Evolutionary conservation across 2,797 vertebrate species (phyloP).

Genomic region (Premnoplex brunnescens): DNA sequence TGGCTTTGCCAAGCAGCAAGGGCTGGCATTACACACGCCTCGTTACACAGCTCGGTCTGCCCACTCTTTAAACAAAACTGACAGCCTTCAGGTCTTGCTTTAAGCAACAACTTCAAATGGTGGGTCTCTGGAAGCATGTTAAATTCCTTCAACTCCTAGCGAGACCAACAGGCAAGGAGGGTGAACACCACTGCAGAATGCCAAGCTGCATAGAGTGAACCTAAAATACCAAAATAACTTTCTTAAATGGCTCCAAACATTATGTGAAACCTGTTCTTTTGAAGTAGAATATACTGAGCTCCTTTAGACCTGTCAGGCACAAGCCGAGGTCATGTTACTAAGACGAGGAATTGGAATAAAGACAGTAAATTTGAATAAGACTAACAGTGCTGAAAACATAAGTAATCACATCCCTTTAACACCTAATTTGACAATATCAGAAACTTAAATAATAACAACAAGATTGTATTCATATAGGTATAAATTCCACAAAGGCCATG

Average conservation of each 20-base stretch:
- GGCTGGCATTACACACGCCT: not conserved
- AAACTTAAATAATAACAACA: not conserved
- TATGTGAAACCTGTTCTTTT: not conserved
- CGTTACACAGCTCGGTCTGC: not conserved
- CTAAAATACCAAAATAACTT: not conserved
- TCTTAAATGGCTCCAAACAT: not conserved
- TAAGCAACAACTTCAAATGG: not conserved
- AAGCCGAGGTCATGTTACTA: not conserved
- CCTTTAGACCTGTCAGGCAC: not conserved
- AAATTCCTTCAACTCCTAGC: not conserved
- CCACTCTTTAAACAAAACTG: not conserved
- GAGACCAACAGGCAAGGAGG: not conserved
- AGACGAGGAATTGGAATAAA: not conserved
- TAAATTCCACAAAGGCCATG: not conserved
- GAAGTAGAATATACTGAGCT: not conserved
- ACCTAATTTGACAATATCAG: not conserved
- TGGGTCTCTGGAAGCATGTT: not conserved
- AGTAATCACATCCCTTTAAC: not conserved
- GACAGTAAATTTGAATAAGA: not conserved
- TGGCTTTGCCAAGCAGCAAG: not conserved
- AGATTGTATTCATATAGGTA: not conserved
- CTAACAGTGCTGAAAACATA: not conserved
- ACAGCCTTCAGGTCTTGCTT: not conserved
- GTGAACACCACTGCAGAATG: not conserved
- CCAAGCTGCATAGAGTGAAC: not conserved